These are phyloP conservation scores for Caenorhabditis panamensis DNA, from an alignment of 2,888 invertebrate genomes.

Conservation along the genomic window DNA sequence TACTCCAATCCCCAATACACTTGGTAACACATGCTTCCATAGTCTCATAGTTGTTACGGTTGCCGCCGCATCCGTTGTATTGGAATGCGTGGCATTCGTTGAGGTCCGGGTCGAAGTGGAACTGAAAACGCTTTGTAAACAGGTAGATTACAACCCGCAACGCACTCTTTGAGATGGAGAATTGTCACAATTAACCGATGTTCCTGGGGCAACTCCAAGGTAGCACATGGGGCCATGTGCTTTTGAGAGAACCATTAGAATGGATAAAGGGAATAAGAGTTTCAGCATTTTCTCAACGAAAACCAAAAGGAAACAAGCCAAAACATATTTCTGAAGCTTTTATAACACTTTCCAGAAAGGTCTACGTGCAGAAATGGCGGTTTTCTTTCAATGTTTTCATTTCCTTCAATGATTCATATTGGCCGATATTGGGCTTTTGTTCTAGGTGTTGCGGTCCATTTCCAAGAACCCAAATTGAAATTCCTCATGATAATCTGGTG, in stretches of 20 bases:
- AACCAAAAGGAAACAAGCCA: too few relatives aligned
- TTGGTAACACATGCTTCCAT: slow-evolving; percentile 8
- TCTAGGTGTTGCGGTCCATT: too few relatives aligned
- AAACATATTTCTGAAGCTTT: background rate
- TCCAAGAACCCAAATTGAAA: too few relatives aligned
- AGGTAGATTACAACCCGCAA: background rate
- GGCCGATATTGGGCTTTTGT: too few relatives aligned
- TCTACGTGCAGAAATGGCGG: too few relatives aligned
- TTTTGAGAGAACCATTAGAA: background rate
- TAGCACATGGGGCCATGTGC: slow-evolving; percentile 30
- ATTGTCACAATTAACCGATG: background rate
- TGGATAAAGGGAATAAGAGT: background rate
- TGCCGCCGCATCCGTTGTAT: too few relatives aligned
- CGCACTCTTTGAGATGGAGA: slow-evolving; percentile 23
- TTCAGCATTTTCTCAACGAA: slow-evolving; percentile 9
- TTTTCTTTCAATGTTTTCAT: too few relatives aligned
- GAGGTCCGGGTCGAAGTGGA: slow-evolving; percentile 29
- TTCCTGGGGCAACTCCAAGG: slow-evolving; percentile 13
- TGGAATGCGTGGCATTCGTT: slow-evolving; percentile 44
- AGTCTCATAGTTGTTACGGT: slow-evolving; percentile 44
- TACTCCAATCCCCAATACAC: slow-evolving; percentile 26
- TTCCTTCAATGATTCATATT: slow-evolving; percentile 2
- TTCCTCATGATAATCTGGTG: too few relatives aligned
- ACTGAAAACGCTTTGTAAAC: slow-evolving; percentile 25
- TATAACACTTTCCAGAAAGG: background rate